Evolutionary conservation across 2,888 invertebrate genomes (phyloP).

Genomic region (Endotricha flammealis): DNA sequence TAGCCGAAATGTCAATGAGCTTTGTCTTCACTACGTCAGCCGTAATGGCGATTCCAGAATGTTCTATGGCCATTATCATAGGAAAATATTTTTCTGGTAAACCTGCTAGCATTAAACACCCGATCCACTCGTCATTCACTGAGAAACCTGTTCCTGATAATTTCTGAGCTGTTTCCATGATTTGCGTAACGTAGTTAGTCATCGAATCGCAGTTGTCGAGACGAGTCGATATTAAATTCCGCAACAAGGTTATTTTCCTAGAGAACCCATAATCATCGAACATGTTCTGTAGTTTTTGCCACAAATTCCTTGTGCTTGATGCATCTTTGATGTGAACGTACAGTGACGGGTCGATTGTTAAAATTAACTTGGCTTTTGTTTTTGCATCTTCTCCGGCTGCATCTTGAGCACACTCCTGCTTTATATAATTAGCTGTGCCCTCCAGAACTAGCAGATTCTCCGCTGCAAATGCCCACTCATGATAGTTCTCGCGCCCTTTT

Average conservation of each 20-base stretch:
- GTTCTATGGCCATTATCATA: conserved; percentile 20
- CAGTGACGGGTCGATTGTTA: conserved; percentile 3
- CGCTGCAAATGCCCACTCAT: conserved; percentile 22
- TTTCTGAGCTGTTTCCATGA: neutral
- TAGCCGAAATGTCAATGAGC: neutral
- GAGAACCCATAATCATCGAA: neutral
- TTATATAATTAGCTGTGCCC: conserved; percentile 13
- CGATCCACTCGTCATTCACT: conserved; percentile 7
- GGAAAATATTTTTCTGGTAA: conserved; percentile 15
- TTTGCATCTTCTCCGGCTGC: conserved; percentile 9
- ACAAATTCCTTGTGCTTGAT: neutral
- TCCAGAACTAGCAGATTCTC: conserved; percentile 21
- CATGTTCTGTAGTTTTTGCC: neutral
- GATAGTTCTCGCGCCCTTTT: conserved; percentile 15
- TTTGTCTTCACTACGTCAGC: conserved; percentile 8
- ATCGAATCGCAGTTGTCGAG: neutral
- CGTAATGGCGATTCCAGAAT: conserved; percentile 11
- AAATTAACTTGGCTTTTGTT: conserved; percentile 1
- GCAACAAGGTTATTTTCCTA: neutral
- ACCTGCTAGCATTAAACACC: conserved; percentile 15
- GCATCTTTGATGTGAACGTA: conserved; percentile 4
- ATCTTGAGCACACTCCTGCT: conserved; percentile 4
- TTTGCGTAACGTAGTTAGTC: neutral
- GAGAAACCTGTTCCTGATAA: neutral
- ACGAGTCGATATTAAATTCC: neutral